phyloP scores from a whole-genome alignment of 2,888 invertebrate species.

The Diogma glabrata region DNA sequence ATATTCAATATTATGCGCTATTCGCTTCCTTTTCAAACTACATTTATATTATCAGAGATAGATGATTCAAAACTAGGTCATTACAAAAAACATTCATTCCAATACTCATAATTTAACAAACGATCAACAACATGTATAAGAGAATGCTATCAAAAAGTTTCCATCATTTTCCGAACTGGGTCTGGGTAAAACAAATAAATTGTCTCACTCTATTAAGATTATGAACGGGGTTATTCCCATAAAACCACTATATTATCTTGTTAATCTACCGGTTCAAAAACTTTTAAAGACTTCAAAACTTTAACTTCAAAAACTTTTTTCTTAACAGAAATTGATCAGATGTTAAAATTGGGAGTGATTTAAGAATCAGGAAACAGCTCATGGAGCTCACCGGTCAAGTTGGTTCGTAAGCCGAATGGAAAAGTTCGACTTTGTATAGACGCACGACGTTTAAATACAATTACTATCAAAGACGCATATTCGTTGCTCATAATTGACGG shows the following conservation, averaged over 20 bases:
- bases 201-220: not conserved
- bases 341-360: constrained; percentile 22
- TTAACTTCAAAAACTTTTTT: too few relatives aligned
- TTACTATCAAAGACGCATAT: constrained; percentile 19
- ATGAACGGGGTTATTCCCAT: constrained; percentile 15
- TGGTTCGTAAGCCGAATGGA: constrained; percentile 21
- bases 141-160: not conserved
- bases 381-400: constrained; percentile 24
- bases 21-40: too few relatives aligned
- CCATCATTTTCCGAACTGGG: not conserved
- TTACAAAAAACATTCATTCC: too few relatives aligned
- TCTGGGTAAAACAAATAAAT: not conserved
- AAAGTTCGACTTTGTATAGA: constrained; percentile 24
- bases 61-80: too few relatives aligned
- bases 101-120: not conserved
- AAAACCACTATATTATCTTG: too few relatives aligned
- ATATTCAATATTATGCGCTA: too few relatives aligned
- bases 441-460: constrained; percentile 23
- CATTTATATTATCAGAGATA: too few relatives aligned
- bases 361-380: constrained; percentile 24
- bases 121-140: not conserved
- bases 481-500: constrained; percentile 15
- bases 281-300: too few relatives aligned
- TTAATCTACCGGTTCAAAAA: constrained; percentile 18
- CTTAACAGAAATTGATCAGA: too few relatives aligned